Evolutionary conservation across 2,888 invertebrate genomes (phyloP).

Genomic region (Harmothoe impar): DNA sequence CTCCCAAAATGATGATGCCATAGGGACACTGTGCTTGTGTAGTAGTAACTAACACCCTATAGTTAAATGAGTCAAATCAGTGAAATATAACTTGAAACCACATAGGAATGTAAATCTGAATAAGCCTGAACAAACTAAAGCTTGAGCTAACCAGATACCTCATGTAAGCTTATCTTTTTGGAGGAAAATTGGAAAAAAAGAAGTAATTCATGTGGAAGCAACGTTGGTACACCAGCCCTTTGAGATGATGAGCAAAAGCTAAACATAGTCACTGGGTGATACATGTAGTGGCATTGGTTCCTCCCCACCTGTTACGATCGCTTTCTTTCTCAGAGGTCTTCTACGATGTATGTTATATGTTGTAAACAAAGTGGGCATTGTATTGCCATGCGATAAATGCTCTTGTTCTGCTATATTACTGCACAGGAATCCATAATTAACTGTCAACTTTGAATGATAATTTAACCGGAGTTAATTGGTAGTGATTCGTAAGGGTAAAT

Average conservation of each 20-base stretch:
- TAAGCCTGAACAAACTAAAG: too few species aligned
- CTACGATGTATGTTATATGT: conserved; percentile 25
- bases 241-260: too few species aligned
- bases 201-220: too few species aligned
- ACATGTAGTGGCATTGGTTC: neutral
- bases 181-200: too few species aligned
- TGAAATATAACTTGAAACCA: too few species aligned
- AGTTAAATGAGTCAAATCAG: too few species aligned
- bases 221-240: too few species aligned
- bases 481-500: neutral
- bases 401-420: conserved; percentile 42
- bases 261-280: too few species aligned
- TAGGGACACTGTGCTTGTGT: neutral
- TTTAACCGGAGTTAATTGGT: neutral
- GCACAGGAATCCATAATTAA: neutral
- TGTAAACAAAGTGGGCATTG: conserved; percentile 46
- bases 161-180: too few species aligned
- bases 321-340: neutral
- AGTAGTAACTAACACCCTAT: too few species aligned
- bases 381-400: conserved; percentile 31
- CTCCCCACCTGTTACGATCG: neutral
- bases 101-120: too few species aligned
- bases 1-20: neutral
- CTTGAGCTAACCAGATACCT: too few species aligned
- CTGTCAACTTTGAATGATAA: neutral